Percentiles rank a stretch among this genome's conserved stretches.
These are phyloP conservation scores for Notocelia uddmanniana DNA, from an alignment of 2,888 invertebrate genomes.

Conservation along the genomic window DNA sequence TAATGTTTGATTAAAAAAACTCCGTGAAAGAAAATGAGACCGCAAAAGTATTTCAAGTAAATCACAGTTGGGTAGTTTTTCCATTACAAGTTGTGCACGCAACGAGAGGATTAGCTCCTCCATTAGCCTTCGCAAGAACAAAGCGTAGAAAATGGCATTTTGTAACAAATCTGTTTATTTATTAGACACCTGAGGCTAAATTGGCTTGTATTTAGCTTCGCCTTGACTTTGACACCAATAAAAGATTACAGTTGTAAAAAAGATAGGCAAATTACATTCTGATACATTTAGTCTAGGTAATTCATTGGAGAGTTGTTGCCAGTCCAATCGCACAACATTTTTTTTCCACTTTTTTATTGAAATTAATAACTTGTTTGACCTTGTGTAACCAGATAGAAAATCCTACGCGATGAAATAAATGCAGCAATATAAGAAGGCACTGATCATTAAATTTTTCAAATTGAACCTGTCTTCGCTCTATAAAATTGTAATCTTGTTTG, in stretches of 20 bases:
- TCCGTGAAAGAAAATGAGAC: slow-evolving; percentile 36
- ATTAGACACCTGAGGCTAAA: slow-evolving; percentile 21
- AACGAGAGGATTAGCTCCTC: slow-evolving; percentile 31
- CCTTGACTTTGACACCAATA: slow-evolving; percentile 15
- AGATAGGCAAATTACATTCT: slow-evolving; percentile 19
- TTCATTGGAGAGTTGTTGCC: background rate
- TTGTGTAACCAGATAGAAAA: background rate
- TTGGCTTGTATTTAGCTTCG: slow-evolving; percentile 11
- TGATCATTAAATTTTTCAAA: too few species aligned
- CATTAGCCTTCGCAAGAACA: slow-evolving; percentile 27
- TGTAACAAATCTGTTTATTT: slow-evolving; percentile 25
- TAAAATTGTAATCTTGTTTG: too few species aligned
- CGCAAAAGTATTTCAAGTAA: slow-evolving; percentile 40
- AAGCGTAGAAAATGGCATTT: slow-evolving; percentile 30
- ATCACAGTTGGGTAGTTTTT: slow-evolving; percentile 45
- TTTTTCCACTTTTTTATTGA: too few species aligned
- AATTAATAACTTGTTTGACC: background rate
- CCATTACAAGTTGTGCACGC: slow-evolving; percentile 43
- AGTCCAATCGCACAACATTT: too few species aligned
- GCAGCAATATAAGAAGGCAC: too few species aligned
- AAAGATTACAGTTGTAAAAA: slow-evolving; percentile 9
- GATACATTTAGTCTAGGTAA: slow-evolving; percentile 6
- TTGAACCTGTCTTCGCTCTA: too few species aligned
- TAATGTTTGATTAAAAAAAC: slow-evolving; percentile 40
- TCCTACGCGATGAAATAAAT: background rate